A percentile compares a stretch with the other conserved stretches of the same genome.
Evolutionary conservation across 2,888 invertebrate genomes (phyloP).

Genomic region (Ormia ochracea): DNA sequence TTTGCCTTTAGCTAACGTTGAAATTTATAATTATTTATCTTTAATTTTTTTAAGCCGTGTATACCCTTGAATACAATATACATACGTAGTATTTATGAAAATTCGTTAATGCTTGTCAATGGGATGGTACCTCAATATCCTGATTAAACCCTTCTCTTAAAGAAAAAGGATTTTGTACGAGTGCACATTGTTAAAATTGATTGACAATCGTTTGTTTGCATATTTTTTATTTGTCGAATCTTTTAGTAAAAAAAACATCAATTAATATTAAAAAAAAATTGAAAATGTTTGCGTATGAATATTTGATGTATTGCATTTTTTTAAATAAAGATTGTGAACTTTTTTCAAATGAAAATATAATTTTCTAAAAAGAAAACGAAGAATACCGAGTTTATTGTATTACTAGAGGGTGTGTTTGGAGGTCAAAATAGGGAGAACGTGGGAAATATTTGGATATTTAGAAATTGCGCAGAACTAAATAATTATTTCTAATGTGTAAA

Average conservation of each 20-base stretch:
- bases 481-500: too few relatives aligned
- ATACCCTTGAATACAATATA: too few relatives aligned
- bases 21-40: too few relatives aligned
- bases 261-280: conserved; percentile 26
- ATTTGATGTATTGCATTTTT: conserved; percentile 22
- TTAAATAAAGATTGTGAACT: conserved; percentile 4
- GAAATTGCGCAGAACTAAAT: conserved; percentile 50
- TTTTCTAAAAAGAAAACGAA: background rate
- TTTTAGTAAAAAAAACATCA: background rate
- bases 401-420: conserved; percentile 50
- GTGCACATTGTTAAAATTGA: conserved; percentile 31
- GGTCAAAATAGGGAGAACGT: conserved; percentile 51
- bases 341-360: conserved; percentile 11
- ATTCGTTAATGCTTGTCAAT: background rate
- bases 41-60: too few relatives aligned
- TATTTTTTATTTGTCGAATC: conserved; percentile 26
- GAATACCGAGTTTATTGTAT: background rate
- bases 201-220: conserved; percentile 59
- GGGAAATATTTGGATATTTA: conserved; percentile 21
- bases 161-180: background rate
- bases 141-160: background rate
- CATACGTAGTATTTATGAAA: background rate
- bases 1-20: too few relatives aligned
- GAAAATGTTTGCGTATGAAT: conserved; percentile 51
- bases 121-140: too few relatives aligned